Base-by-base conservation (phyloP, 2,797 vertebrate genomes). In the Gorsachius magnificus region DNA sequence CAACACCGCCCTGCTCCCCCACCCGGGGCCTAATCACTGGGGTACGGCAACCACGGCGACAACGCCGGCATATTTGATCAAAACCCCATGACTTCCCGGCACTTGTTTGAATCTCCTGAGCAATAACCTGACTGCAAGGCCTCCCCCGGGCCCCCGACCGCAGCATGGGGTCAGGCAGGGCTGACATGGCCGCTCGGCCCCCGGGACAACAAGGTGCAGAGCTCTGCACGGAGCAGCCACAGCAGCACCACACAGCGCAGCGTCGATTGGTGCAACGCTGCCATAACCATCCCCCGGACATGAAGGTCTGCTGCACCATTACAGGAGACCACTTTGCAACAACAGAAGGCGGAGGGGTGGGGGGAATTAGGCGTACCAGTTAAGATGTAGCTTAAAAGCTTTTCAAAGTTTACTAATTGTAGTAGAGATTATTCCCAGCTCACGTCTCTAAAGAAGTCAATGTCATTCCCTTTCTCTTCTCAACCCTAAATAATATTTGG, bases 361-460 rank as follows among this genome's bases (percentile, higher is more conserved):
- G 41, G 13, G 41, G 43, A 86, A 63, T 38, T 4, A 89, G 22
- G 74, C 28, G n/a, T 31, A 84, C 14, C 68, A 53, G 46, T 50
- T 38, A 93, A 45, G 38, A 50, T 2, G 2, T 12, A 43, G 11
- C 28, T 77, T 63, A 65, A 41, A 41, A 69, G 84, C 56, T 83
- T 88, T 79, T 81, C 66, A n/a, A 79, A 87, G 58, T 91, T 92
- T 81, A 78, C 54, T 88, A 56, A 87, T 36, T 70, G 64, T 61
- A 83, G 51, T 13, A 77, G 28, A 63, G 28, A 68, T 66, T 75
- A 72, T 33, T 90, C 51, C 63, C 0, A 0, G 69, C 28, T 91
- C 50, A 8, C 7, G 31, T n/a, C 53, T 94, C 81, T 76, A 35
- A 86, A 95, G 15, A 81, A 56, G 25, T 53, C 69, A 72, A 18